Evolutionary conservation across 2,797 vertebrate genomes (phyloP), one percentile per base, ranked within the genome.

Genomic region (Gephyroberyx darwinii): DNA sequence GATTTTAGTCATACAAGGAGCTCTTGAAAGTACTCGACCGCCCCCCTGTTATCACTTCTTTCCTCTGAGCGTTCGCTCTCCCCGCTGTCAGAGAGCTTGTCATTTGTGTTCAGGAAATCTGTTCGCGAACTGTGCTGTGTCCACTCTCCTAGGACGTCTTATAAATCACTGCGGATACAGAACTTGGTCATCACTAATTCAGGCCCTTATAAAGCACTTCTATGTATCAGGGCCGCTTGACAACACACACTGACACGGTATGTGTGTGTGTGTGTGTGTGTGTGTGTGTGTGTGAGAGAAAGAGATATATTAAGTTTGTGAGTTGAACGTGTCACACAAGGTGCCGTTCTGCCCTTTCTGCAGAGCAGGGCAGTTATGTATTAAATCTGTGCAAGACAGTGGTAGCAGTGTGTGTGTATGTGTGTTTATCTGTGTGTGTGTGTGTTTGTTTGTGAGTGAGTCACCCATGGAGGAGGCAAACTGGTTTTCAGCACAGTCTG

Each of bases 191-290:
- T 93, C 52, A 91, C 59, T 90, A 85, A 91, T 92, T 91, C 64
- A 93, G 64, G 19, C 14, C 17, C 57, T 67, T 55, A 70, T 88
- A 91, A 90, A 93, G 88, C 91, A 75, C 71, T 91, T 93, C 76
- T 77, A 60, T 93, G 91, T 91, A 80, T 73, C 66, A 14, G 47
- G 39, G 57, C 41, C 2, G 4, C 72, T 58, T 57, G 37, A 48
- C 56, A 69, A 63, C 69, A 77, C 50, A 69, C 65, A 26, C 64
- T 6, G 58, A 81, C 43, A 48, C 30, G 50, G 45, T 10, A 41
- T 43, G 76, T 53, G 57, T 3, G 4, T 16, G 10, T 61, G 14
- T 22, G 45, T 53, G 66, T 53, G 22, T 41, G 39, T 54, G 45
- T 8, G 53, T 10, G 57, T 5, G 55, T 61, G 13, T 22, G 57